These are phyloP conservation scores for Spheniscus mendiculus DNA, from an alignment of 2,113 vertebrate genomes.

Conservation along the genomic window DNA sequence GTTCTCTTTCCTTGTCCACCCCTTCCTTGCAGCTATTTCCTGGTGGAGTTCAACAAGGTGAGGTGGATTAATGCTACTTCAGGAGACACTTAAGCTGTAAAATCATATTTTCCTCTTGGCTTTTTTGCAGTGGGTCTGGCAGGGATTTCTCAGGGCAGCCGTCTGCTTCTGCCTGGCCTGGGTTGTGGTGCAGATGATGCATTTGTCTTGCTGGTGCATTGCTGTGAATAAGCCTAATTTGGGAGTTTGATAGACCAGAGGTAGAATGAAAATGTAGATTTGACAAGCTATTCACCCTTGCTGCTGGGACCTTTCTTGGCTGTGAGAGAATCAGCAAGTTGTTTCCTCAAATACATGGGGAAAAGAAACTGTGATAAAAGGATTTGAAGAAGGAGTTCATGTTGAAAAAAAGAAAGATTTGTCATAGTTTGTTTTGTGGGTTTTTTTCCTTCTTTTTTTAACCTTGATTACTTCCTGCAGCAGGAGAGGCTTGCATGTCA, in stretches of 20 bases:
- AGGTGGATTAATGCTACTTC: conserved; percentile 28
- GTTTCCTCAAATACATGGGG: not conserved
- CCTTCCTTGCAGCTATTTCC: conserved; percentile 48
- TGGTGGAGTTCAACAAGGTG: conserved; percentile 32
- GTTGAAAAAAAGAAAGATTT: not conserved
- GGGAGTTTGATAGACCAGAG: not conserved
- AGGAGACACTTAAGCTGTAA: not conserved
- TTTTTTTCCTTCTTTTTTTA: not conserved
- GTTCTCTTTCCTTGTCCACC: not conserved
- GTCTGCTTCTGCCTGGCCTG: not conserved
- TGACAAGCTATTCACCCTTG: not conserved
- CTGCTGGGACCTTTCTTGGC: not conserved
- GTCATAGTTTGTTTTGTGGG: not conserved
- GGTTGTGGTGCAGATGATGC: not conserved
- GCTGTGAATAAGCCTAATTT: not conserved
- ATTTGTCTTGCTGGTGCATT: not conserved
- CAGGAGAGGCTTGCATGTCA: not conserved
- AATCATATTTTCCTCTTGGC: not conserved
- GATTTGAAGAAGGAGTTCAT: not conserved
- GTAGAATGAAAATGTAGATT: not conserved
- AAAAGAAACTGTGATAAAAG: not conserved
- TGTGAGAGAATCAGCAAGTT: not conserved
- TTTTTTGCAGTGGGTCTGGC: not conserved
- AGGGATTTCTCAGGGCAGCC: not conserved
- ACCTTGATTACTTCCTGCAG: not conserved